Evolutionary conservation across 2,113 vertebrate genomes (phyloP).

Genomic region (Dendrocopos noguchii): DNA sequence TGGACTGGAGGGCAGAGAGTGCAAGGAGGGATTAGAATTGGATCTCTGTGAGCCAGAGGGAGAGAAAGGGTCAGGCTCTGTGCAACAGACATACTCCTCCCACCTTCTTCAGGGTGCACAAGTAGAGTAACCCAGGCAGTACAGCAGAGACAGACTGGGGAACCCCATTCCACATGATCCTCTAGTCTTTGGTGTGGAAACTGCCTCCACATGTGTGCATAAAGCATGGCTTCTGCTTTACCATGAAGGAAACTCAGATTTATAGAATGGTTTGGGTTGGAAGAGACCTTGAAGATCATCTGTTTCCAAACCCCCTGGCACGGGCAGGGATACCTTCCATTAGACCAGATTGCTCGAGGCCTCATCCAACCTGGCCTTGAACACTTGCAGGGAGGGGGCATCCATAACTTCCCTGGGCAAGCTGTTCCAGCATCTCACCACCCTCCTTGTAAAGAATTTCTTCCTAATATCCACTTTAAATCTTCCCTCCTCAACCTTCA

Average conservation of each 20-base stretch:
- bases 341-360: too few species aligned
- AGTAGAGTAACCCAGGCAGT: neutral
- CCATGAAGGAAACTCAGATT: fast-evolving
- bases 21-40: neutral
- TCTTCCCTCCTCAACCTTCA: too few species aligned
- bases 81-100: fast-evolving
- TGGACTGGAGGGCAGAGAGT: neutral
- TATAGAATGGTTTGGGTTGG: too few species aligned
- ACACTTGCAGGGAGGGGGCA: too few species aligned
- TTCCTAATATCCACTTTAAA: too few species aligned
- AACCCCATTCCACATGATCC: neutral
- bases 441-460: too few species aligned
- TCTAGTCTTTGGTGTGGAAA: neutral
- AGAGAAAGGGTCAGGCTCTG: neutral
- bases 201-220: neutral
- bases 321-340: too few species aligned
- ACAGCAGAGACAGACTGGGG: neutral
- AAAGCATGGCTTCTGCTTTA: neutral
- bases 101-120: neutral
- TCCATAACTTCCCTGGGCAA: too few species aligned
- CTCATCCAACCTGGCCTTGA: too few species aligned
- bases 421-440: too few species aligned
- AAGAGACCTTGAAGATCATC: too few species aligned
- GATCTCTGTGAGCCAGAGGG: neutral
- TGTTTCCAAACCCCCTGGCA: too few species aligned